Evolutionary conservation across 2,888 invertebrate species (phyloP), one percentile per base, ranked within the genome.

Genomic region (Hypomecis punctinalis): DNA sequence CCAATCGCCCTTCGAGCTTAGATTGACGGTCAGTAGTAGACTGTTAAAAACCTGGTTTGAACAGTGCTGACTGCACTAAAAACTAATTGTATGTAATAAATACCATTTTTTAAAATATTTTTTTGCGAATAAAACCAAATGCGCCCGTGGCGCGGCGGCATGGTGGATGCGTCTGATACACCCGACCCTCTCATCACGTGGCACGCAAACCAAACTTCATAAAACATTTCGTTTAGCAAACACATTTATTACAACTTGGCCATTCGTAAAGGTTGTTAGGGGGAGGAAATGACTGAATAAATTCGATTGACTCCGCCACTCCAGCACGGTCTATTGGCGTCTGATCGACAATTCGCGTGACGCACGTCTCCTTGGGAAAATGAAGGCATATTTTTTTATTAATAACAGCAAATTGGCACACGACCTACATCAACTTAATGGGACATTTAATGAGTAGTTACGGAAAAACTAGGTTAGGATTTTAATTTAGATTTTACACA

Each of bases 281-380:
- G 59, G 75, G 71, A 84, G 89, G 89, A 88, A 88, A 89, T 90
- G 88, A 86, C 85, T 88, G 84, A 85, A 89, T 88, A 89, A 88
- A 89, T 89, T 89, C 87, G 85, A 89, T 90, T 89, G 86, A 85
- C 84, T 86, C 79, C 78, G 76, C 76, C 80, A 78, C 80, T 76
- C 73, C 73, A 75, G 72, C 51, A n/a, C 76, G 73, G 72, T 77
- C 76, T 82, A 84, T 84, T 83, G 83, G 81, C 73, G 77, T 77
- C 74, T 89, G 89, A 90, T 89, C 83, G 89, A 84, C 82, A 77
- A 78, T 86, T 90, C 81, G 90, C 89, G 90, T 90, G 90, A 76
- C 78, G 67, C 66, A 66, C 55, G 76, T 70, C 72, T 73, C 69
- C 78, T 74, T 63, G 66, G 67, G 72, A 75, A 67, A 68, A 67